These are phyloP conservation scores for Alca torda DNA, from an alignment of 2,797 vertebrate species.

Conservation along the genomic window DNA sequence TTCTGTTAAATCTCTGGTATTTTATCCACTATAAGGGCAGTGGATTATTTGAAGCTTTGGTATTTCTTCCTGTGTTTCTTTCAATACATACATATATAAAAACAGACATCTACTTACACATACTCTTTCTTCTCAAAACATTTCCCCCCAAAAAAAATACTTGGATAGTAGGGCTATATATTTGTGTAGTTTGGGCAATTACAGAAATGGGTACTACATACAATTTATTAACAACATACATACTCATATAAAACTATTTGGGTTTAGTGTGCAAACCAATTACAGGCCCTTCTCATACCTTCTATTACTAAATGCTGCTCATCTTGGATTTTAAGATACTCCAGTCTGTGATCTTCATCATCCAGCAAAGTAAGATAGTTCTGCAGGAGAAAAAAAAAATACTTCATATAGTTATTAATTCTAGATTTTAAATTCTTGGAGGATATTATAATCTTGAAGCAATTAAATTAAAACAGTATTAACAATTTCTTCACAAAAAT, in stretches of 20 bases:
- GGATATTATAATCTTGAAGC: not conserved
- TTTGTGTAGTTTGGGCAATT: not conserved
- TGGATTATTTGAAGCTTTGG: not conserved
- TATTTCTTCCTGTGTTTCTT: not conserved
- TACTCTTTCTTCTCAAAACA: not conserved
- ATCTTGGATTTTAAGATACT: constrained; percentile 94
- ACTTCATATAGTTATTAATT: not conserved
- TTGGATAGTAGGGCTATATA: not conserved
- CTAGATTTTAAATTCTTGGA: not conserved
- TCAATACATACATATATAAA: not conserved
- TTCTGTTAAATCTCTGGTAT: not conserved
- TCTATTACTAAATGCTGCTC: constrained; percentile 98
- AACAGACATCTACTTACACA: not conserved
- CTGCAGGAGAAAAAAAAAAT: constrained; percentile 66
- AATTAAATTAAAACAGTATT: not conserved
- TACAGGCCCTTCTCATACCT: constrained; percentile 75
- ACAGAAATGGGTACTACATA: not conserved
- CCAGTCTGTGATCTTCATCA: constrained; percentile 96
- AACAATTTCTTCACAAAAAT: not conserved
- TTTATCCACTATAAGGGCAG: not conserved
- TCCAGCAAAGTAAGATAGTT: constrained; percentile 97
- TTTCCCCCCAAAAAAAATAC: not conserved
- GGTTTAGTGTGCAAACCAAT: not conserved
- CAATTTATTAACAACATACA: not conserved
- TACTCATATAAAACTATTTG: not conserved